Evolutionary conservation across 2,888 invertebrate genomes (phyloP), one percentile per base, ranked within the genome.

Genomic region (Lycocerus yunnanus): DNA sequence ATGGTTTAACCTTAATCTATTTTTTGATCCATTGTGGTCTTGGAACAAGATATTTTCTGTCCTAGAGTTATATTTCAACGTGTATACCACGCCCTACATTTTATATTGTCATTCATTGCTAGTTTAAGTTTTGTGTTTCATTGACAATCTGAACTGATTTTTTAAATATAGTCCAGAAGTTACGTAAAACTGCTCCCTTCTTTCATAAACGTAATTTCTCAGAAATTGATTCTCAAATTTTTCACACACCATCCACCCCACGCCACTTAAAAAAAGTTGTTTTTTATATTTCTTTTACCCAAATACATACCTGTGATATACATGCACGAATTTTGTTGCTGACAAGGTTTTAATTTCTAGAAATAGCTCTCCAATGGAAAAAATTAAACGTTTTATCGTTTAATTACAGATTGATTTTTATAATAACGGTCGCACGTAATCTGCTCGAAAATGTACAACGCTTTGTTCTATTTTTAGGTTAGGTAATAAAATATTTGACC

Each of bases 21-120:
- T 86, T 86, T 84, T 84, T 84, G 73, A 76, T 74, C 83, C 82
- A 84, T 84, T 84, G 84, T 84, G 83, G 83, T 80, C 74, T 69
- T 82, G 84, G 85, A 86, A 86, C 85, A 85, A 86, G 87, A 86
- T 86, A 86, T 86, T 43, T 86, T 83, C 84, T 83, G 83, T 80
- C 82, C 83, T 83, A 82, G 86, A 84, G 85, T 87, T 86, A 86
- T 85, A 86, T 86, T 86, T 86, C 87, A 84, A 82, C 84, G 82
- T 82, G 82, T 75, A 77, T 78, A 83, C 83, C 84, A 84, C 85
- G 85, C 86, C 86, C 84, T 79, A 78, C 80, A 84, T 85, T 85
- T 85, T 84, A 84, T 84, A 82, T 79, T 84, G 84, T 85, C 86
- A 85, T 85, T 86, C 86, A 85, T 82, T 81, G 81, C 82, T 75